A percentile compares a stretch with the other conserved stretches of the same genome.
These are phyloP conservation scores for Baronia brevicornis DNA, from an alignment of 2,888 invertebrate genomes.

Conservation along the genomic window DNA sequence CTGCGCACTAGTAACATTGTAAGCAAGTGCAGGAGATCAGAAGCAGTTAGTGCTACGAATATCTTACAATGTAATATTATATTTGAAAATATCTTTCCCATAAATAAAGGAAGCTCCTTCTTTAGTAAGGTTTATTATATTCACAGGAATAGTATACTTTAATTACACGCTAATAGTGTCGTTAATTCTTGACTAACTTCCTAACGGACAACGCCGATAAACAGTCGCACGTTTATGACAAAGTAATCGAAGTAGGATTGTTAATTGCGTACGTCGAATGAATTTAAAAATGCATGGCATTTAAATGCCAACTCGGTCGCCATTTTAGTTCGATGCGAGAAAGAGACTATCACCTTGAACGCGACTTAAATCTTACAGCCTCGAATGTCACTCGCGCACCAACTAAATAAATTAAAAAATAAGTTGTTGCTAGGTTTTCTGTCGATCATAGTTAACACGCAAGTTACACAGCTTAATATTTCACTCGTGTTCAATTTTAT, in stretches of 20 bases:
- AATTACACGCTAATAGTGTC: slow-evolving; percentile 43
- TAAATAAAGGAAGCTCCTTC: slow-evolving; percentile 38
- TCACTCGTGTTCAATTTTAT: not conserved
- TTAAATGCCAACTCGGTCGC: slow-evolving; percentile 71
- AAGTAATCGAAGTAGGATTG: slow-evolving; percentile 66
- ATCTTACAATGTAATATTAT: slow-evolving; percentile 1
- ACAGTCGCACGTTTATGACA: slow-evolving; percentile 56
- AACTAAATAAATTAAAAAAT: slow-evolving; percentile 60
- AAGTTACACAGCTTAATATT: slow-evolving; percentile 6
- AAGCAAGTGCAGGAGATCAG: slow-evolving; percentile 4
- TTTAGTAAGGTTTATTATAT: slow-evolving; percentile 42
- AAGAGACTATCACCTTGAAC: slow-evolving; percentile 72
- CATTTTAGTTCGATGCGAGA: slow-evolving; percentile 65
- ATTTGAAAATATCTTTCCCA: slow-evolving; percentile 29
- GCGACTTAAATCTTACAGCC: slow-evolving; percentile 73
- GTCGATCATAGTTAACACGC: slow-evolving; percentile 25
- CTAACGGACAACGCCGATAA: slow-evolving; percentile 45
- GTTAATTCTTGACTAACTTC: slow-evolving; percentile 48
- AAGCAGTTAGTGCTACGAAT: slow-evolving; percentile 3
- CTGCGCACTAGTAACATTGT: slow-evolving; percentile 4
- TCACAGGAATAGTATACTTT: slow-evolving; percentile 47
- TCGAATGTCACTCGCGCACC: slow-evolving; percentile 67
- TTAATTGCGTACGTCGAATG: slow-evolving; percentile 67
- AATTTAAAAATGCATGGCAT: slow-evolving; percentile 74
- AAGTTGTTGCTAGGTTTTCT: slow-evolving; percentile 48